phyloP scores from a whole-genome alignment of 2,113 vertebrate species.

The Onychostoma macrolepis region DNA sequence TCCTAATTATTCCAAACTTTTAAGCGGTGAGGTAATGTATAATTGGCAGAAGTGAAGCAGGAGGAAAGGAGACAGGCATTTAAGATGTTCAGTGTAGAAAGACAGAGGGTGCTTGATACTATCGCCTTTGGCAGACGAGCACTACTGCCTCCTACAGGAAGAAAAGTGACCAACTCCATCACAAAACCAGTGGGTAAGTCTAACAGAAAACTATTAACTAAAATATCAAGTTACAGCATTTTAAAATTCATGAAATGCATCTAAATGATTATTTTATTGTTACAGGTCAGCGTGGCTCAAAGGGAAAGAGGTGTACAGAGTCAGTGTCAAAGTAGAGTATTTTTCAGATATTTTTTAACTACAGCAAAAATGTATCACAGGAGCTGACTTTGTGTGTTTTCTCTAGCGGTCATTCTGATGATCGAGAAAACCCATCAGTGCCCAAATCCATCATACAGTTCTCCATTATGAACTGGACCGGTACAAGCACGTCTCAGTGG shows the following conservation, averaged over 20 bases:
- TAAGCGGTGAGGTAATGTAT: neutral
- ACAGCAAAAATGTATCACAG: neutral
- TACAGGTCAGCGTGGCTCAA: neutral
- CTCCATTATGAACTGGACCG: constrained; percentile 75
- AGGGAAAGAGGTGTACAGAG: neutral
- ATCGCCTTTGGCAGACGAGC: constrained; percentile 76
- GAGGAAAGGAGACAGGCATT: constrained; percentile 74
- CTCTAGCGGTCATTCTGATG: constrained; percentile 66
- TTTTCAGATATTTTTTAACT: neutral
- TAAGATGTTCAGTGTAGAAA: constrained; percentile 65
- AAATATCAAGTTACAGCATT: neutral
- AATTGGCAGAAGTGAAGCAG: constrained; percentile 58
- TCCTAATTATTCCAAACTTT: no score
- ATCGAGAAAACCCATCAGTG: constrained; percentile 37
- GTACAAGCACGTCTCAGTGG: constrained; percentile 67
- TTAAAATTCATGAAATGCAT: neutral
- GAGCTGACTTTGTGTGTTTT: neutral
- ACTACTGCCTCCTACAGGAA: constrained; percentile 43
- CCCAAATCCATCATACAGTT: constrained; percentile 71
- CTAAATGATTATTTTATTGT: neutral
- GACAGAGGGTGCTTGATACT: constrained; percentile 67
- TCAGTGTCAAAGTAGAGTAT: neutral
- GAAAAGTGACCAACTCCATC: neutral
- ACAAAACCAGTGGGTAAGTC: neutral
- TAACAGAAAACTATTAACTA: neutral